Evolutionary conservation across 2,888 invertebrate genomes (phyloP).

Genomic region (Hypomecis atomaria): DNA sequence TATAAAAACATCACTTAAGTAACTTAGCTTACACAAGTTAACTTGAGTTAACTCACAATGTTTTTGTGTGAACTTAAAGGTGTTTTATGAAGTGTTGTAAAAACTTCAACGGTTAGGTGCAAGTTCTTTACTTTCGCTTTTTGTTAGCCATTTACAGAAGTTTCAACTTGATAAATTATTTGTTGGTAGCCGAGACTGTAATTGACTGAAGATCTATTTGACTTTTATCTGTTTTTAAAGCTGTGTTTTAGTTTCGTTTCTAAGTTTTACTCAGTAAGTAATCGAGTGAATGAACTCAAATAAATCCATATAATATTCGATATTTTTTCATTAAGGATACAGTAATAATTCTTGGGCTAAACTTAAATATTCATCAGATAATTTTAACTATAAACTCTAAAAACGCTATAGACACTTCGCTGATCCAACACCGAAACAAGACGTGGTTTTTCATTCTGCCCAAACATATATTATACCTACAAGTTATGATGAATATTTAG

Average conservation of each 20-base stretch:
- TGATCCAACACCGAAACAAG: too few species aligned
- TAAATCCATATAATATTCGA: too few species aligned
- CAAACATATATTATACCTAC: too few species aligned
- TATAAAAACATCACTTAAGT: conserved; percentile 25
- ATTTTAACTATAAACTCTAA: too few species aligned
- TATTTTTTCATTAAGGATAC: too few species aligned
- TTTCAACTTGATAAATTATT: conserved; percentile 10
- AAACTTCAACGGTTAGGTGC: conserved; percentile 21
- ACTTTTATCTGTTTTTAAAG: not conserved
- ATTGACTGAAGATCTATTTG: conserved; percentile 9
- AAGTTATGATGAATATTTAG: too few species aligned
- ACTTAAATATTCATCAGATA: too few species aligned
- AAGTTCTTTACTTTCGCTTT: conserved; percentile 21
- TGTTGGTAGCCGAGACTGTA: conserved; percentile 2
- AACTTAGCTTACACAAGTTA: conserved; percentile 29
- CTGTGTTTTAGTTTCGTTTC: not conserved
- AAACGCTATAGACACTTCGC: too few species aligned
- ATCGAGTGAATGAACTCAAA: too few species aligned
- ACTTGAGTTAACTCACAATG: conserved; percentile 31
- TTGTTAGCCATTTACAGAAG: conserved; percentile 18
- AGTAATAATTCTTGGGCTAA: too few species aligned
- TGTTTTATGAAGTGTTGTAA: conserved; percentile 34
- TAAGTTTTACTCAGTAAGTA: not conserved
- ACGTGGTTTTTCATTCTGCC: too few species aligned
- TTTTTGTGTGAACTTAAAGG: conserved; percentile 35